phyloP scores from a whole-genome alignment of 1,140 invertebrate species.

The Aplysia californica region DNA sequence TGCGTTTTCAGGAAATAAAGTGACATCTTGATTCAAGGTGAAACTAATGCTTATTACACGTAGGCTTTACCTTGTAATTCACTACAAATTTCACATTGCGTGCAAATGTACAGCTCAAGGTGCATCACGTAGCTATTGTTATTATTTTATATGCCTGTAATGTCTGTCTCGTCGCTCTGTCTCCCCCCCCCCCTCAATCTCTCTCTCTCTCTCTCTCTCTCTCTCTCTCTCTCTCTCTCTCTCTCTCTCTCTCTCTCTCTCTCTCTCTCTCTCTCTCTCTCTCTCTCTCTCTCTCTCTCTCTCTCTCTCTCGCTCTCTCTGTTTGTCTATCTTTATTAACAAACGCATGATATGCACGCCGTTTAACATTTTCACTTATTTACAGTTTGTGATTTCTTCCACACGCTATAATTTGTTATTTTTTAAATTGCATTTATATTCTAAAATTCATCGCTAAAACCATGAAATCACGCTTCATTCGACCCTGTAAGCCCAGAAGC shows the following conservation, averaged over 20 bases:
- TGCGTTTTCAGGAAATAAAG: too few species aligned
- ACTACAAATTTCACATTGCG: not conserved
- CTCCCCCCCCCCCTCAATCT: not conserved
- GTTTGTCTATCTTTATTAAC: slow-evolving; percentile 10
- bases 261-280: not conserved
- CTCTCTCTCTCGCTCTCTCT: not conserved
- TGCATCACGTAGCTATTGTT: not conserved
- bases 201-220: not conserved
- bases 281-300: not conserved
- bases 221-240: not conserved
- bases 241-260: not conserved
- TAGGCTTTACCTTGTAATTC: not conserved
- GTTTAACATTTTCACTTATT: too few species aligned
- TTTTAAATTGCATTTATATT: too few species aligned
- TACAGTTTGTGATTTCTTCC: too few species aligned
- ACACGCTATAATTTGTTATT: too few species aligned
- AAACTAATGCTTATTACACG: not conserved
- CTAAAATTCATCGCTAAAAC: too few species aligned
- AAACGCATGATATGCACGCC: too few species aligned
- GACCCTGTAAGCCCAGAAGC: too few species aligned
- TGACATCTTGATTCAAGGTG: too few species aligned
- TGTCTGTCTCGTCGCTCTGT: not conserved
- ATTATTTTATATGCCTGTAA: not conserved
- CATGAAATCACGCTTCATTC: too few species aligned
- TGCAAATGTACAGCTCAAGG: not conserved